A percentile compares a stretch with the other conserved stretches of the same genome.
Conservation (phyloP, 2,113 vertebrate genomes). For the Eidolon helvum region DNA sequence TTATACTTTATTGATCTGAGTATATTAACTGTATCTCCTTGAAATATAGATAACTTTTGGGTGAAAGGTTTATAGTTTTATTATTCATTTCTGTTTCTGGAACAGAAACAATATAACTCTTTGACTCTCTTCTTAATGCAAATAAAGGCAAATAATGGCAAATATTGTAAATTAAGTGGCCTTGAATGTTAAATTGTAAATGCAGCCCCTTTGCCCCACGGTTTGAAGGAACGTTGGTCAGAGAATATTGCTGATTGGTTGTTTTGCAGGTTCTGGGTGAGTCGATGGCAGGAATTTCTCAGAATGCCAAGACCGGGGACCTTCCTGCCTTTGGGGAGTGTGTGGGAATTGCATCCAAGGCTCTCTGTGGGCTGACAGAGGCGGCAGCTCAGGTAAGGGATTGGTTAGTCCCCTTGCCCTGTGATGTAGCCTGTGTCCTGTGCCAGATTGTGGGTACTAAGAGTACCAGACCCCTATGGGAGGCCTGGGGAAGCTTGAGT, state of each 20-base stretch:
- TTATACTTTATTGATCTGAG: not conserved
- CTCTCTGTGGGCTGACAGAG: conserved; percentile 97
- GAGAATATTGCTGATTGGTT: not conserved
- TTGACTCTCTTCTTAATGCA: not conserved
- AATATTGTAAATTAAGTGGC: not conserved
- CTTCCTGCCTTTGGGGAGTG: conserved; percentile 95
- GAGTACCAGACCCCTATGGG: not conserved
- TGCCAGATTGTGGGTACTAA: too few species aligned
- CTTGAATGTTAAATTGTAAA: not conserved
- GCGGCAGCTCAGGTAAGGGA: conserved; percentile 95
- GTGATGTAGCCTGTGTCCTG: not conserved
- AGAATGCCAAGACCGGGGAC: conserved; percentile 97
- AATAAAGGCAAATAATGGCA: not conserved
- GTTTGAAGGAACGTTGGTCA: not conserved
- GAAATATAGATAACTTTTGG: not conserved
- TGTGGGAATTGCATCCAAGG: conserved; percentile 96
- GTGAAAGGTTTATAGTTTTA: not conserved
- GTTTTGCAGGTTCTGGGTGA: conserved; percentile 93
- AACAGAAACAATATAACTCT: not conserved
- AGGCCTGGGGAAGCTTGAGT: fast-evolving
- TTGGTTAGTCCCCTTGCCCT: not conserved
- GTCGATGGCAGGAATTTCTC: conserved; percentile 98
- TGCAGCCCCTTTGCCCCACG: not conserved
- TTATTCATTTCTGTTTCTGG: conserved; percentile 12
- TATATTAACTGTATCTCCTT: not conserved